Percentiles rank a stretch among this genome's conserved stretches.
phyloP scores from a whole-genome alignment of 2,888 invertebrate species.

The Perizoma flavofasciatum region DNA sequence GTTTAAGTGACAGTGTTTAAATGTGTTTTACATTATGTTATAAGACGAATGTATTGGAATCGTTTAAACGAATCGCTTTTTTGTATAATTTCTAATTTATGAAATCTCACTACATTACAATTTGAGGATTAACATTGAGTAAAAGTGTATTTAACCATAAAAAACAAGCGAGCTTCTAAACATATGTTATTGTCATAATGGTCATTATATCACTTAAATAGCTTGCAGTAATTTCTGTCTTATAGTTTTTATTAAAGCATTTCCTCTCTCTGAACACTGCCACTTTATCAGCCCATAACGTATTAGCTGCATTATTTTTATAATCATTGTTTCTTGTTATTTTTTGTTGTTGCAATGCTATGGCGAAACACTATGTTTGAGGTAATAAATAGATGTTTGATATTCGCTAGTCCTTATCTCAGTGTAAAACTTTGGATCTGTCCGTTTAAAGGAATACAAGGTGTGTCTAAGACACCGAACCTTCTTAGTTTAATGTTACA shows the following conservation, averaged over 20 bases:
- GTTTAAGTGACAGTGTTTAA: slow-evolving; percentile 67
- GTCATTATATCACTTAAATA: slow-evolving; percentile 13
- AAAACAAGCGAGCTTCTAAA: slow-evolving; percentile 22
- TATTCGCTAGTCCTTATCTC: slow-evolving; percentile 75
- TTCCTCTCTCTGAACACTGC: slow-evolving; percentile 58
- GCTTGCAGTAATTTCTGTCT: slow-evolving; percentile 17
- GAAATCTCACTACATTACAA: slow-evolving; percentile 52
- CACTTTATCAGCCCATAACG: slow-evolving; percentile 47
- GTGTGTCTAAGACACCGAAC: slow-evolving; percentile 71
- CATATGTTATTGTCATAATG: slow-evolving; percentile 9
- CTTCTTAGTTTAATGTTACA: slow-evolving; percentile 41
- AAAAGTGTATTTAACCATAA: slow-evolving; percentile 21
- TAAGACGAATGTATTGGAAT: slow-evolving; percentile 54
- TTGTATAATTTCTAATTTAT: slow-evolving; percentile 45
- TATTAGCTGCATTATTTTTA: slow-evolving; percentile 51
- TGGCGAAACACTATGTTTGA: slow-evolving; percentile 58
- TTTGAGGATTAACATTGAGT: slow-evolving; percentile 22
- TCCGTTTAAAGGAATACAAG: slow-evolving; percentile 65
- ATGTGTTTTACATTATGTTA: slow-evolving; percentile 34
- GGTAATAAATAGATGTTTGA: slow-evolving; percentile 49
- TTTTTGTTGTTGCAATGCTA: slow-evolving; percentile 68
- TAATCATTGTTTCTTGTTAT: slow-evolving; percentile 73
- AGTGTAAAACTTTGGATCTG: slow-evolving; percentile 75
- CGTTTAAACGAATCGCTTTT: slow-evolving; percentile 37
- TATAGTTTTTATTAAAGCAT: slow-evolving; percentile 42